Base-by-base conservation (phyloP, 2,888 invertebrate species). In the Drosophila atripex region DNA sequence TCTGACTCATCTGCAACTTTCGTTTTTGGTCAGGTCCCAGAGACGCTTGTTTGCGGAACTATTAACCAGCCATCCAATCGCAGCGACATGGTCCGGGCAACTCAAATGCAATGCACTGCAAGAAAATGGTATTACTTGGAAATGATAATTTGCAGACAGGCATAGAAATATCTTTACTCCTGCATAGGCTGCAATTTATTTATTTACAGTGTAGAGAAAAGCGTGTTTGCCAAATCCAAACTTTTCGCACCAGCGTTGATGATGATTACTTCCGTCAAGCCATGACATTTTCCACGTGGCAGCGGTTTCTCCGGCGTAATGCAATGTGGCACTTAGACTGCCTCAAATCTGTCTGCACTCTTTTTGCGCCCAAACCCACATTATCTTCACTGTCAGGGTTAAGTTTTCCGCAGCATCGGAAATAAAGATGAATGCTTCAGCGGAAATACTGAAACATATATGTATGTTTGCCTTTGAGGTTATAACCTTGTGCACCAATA, bases 191-290 rank as follows among this genome's bases (percentile, higher is more conserved):
- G n/a, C 16, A 46, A 50, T 57, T 61, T 47, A 65, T 61, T 43
- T 51, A 52, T 52, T 55, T 63, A 38, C 54, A 12, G 47, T 35
- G n/a, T 61, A 60, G 53, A 32, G 30, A 55, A 61, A 57, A 51
- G 58, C 58, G 60, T 65, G 55, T 70, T 59, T 72, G 59, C 49
- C 71, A 74, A 73, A 57, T 39, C 45, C 57, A 51, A 52, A 47
- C 54, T 30, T 60, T 54, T 59, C 38, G 35, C 41, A 32, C 41
- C 54, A 47, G 45, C 43, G 53, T 47, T 78, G 76, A 74, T 69
- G 80, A 75, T 75, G 77, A 79, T 79, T 79, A 79, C 76, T 79
- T 83, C 80, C 77, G 77, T 60, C 68, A 59, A 64, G 55, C 56
- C 56, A 45, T 58, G 49, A 59, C 46, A 71, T 69, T 76, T 63